A percentile compares a stretch with the other conserved stretches of the same genome.
Conservation (phyloP, 1,140 invertebrate species). For the Oncopeltus fasciatus region DNA sequence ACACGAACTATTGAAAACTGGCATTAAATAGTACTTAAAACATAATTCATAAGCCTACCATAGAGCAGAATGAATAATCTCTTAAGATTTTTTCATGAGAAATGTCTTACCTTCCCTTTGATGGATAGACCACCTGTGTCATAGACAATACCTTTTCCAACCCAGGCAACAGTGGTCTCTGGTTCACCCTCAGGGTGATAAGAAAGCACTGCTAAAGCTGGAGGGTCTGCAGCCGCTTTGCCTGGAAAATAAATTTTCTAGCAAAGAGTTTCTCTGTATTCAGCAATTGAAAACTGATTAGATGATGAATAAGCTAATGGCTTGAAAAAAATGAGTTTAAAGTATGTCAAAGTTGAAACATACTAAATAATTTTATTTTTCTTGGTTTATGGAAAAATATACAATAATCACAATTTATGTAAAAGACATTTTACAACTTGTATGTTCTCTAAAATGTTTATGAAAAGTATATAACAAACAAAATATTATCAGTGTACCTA, state of each 20-base stretch:
- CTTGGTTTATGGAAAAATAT: no score
- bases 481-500: no score
- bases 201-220: conserved; percentile 35
- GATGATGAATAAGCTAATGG: background rate
- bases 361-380: background rate
- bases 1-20: no score
- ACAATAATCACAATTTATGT: background rate
- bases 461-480: no score
- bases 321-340: background rate
- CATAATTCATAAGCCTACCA: no score
- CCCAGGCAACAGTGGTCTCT: conserved; percentile 65
- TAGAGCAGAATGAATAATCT: no score
- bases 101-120: conserved; percentile 60
- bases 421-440: background rate
- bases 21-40: no score
- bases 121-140: conserved; percentile 86
- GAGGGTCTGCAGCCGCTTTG: conserved; percentile 1
- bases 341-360: background rate
- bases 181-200: conserved; percentile 39
- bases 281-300: background rate
- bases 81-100: no score
- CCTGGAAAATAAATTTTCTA: background rate
- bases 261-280: background rate
- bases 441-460: no score
- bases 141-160: conserved; percentile 87